Percentiles rank a stretch among this genome's conserved stretches.
Conservation (phyloP, 1,140 invertebrate species). For the Diabrotica undecimpunctata region DNA sequence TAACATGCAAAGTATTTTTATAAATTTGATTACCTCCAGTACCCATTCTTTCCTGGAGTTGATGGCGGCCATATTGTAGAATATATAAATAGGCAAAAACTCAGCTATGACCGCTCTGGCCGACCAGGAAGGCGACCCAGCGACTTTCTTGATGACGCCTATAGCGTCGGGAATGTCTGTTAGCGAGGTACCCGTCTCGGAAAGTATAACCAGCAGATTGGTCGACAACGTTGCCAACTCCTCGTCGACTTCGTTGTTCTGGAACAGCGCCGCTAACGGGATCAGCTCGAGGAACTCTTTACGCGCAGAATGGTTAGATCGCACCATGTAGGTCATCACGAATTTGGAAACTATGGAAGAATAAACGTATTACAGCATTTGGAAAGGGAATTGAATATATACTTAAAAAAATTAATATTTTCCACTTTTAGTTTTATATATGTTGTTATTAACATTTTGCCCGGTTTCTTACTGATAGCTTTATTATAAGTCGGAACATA, state of each 20-base stretch:
- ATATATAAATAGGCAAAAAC: conserved; percentile 77
- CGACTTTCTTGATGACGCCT: conserved; percentile 49
- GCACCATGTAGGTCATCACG: conserved; percentile 51
- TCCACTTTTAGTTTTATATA: no score
- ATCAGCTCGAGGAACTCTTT: conserved; percentile 61
- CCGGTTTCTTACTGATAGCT: no score
- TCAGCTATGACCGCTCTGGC: conserved; percentile 66
- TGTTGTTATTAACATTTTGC: no score
- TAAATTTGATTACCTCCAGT: conserved; percentile 45
- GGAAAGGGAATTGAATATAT: no score
- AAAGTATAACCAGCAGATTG: conserved; percentile 62
- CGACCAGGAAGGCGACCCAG: conserved; percentile 69
- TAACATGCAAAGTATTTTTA: not conserved
- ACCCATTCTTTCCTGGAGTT: conserved; percentile 56
- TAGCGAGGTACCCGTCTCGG: conserved; percentile 53
- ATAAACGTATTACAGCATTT: not conserved
- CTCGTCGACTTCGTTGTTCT: conserved; percentile 75
- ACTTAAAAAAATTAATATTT: no score
- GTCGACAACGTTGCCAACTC: conserved; percentile 70
- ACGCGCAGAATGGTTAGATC: conserved; percentile 50
- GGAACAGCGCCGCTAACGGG: conserved; percentile 66
- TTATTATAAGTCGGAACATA: no score
- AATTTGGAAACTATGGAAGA: conserved; percentile 56
- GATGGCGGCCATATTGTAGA: conserved; percentile 77
- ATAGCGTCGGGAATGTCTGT: conserved; percentile 54